Base-by-base conservation (phyloP, 2,888 invertebrate genomes). In the Lasioglossum oenotherae region DNA sequence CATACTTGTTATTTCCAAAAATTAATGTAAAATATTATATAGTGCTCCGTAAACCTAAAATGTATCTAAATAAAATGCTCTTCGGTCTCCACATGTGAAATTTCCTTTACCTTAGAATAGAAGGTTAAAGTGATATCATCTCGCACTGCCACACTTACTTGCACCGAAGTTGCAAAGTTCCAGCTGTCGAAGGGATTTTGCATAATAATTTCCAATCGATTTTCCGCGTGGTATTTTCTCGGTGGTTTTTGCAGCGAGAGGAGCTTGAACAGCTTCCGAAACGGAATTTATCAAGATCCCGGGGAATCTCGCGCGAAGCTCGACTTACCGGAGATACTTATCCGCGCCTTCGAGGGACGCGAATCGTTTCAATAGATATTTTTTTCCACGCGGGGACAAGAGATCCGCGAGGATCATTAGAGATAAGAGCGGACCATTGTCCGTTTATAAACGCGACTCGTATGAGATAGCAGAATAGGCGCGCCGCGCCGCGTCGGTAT, bases 381-480 rank as follows among this genome's bases (percentile, higher is more conserved):
- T 81, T 77, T 78, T 69, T 82, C 41, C 74, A 41, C 81, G 53
- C 60, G 69, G 69, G 79, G 83, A 87, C 81, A 87, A 87, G 81
- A 81, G 84, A 86, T 84, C 82, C 79, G 83, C 88, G 85, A 81
- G 89, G 88, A 89, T 89, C 89, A 87, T 89, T 89, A 89, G 84
- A 87, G 87, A 88, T 89, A 83, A 88, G 89, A 87, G 88, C 73
- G 74, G 76, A 82, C 85, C 87, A 89, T 89, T 89, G 87, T 87
- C 69, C 79, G 81, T 77, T 80, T 80, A 79, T 79, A 87, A 87
- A 87, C 88, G 87, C 84, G 87, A 87, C 87, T 87, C 85, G 86
- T 81, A 82, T 75, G 88, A 82, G 86, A 85, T 84, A 80, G 82
- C 67, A 83, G 81, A 81, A 83, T 83, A 78, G 85, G 77, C 69